Conservation (phyloP, 2,797 vertebrate genomes). For the Smutsia temminckii region DNA sequence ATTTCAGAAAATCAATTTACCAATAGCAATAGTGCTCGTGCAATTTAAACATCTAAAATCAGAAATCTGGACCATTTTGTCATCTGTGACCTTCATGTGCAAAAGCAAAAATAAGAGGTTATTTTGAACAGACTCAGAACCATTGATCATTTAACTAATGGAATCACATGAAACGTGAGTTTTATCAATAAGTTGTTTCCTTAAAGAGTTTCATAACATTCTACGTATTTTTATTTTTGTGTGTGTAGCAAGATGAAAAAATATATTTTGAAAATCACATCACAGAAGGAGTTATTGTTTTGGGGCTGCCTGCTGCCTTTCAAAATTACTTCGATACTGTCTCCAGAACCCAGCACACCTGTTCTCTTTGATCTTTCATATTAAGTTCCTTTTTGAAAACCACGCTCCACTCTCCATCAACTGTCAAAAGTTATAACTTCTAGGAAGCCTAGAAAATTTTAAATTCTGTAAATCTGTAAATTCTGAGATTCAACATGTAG, state of each 20-base stretch:
- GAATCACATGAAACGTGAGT: neutral
- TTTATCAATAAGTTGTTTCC: neutral
- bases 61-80: neutral
- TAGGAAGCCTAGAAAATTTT: neutral
- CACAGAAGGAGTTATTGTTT: neutral
- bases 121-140: neutral
- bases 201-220: neutral
- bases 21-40: neutral
- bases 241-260: neutral
- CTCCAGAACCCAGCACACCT: neutral
- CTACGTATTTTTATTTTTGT: neutral
- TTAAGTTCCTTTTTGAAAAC: neutral
- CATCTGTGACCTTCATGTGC: neutral
- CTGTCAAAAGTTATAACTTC: neutral
- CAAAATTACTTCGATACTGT: neutral
- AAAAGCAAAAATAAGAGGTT: neutral
- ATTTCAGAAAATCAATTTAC: slow-evolving; percentile 17
- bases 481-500: neutral
- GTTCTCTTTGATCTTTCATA: neutral
- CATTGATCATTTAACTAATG: neutral
- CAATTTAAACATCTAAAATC: neutral
- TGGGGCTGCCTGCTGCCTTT: neutral
- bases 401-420: neutral
- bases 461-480: neutral
- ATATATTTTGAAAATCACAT: neutral